phyloP scores from a whole-genome alignment of 2,113 vertebrate genomes.

The Odocoileus virginianus region DNA sequence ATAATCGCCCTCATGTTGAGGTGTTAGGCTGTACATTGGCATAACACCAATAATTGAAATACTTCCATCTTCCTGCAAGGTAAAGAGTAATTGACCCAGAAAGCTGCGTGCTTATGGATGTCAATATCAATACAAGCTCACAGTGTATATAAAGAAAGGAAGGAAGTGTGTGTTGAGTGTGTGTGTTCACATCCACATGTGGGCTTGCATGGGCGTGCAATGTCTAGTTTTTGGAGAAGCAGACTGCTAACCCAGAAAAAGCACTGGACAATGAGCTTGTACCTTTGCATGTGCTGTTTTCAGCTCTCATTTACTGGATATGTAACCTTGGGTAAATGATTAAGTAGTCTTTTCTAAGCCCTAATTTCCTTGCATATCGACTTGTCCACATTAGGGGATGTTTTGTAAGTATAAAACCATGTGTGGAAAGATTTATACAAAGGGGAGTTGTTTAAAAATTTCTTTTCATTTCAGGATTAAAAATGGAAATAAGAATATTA shows the following conservation, averaged over 20 bases:
- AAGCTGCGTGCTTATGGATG: background rate
- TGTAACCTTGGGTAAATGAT: background rate
- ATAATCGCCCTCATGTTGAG: background rate
- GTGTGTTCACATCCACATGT: background rate
- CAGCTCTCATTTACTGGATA: background rate
- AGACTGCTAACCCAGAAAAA: background rate
- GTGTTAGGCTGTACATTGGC: background rate
- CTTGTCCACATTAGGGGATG: background rate
- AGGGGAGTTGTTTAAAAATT: background rate
- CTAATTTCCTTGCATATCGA: background rate
- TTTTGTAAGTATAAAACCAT: background rate
- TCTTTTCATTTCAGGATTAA: constrained; percentile 17
- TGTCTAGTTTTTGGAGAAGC: background rate
- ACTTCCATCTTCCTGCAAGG: background rate
- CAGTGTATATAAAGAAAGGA: background rate
- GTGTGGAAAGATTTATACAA: background rate
- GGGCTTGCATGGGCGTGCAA: background rate
- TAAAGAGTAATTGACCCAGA: constrained; percentile 7
- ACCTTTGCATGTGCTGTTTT: background rate
- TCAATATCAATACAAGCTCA: background rate
- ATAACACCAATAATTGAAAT: constrained; percentile 28
- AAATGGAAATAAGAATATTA: background rate
- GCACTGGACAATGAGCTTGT: background rate
- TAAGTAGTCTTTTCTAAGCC: background rate
- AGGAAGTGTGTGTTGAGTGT: background rate